A percentile compares a stretch with the other conserved stretches of the same genome.
phyloP scores from a whole-genome alignment of 2,113 vertebrate genomes.

The Barbus barbus region DNA sequence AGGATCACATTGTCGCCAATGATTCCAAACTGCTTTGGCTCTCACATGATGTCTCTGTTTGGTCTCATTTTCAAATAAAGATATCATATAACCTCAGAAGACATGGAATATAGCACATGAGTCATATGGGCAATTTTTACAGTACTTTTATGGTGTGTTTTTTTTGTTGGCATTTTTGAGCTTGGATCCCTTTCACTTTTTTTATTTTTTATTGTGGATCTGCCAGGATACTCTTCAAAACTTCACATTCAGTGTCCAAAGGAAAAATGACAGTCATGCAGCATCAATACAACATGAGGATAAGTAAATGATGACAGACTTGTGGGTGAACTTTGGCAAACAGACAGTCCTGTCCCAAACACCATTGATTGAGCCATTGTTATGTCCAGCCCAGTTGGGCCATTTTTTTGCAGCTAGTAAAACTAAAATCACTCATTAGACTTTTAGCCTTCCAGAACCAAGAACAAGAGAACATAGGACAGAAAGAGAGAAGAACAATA shows the following conservation, averaged over 20 bases:
- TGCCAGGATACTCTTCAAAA: not conserved
- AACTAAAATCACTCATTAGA: not conserved
- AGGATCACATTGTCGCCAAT: not conserved
- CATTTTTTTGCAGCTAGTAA: not conserved
- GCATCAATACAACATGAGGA: not conserved
- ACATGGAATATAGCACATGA: not conserved
- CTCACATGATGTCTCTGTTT: not conserved
- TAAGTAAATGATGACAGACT: not conserved
- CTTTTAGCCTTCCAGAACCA: not conserved
- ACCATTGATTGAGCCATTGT: not conserved
- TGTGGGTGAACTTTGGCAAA: not conserved
- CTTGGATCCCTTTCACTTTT: not conserved
- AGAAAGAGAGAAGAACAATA: conserved; percentile 32
- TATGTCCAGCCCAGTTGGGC: conserved; percentile 46
- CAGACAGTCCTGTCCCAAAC: not conserved
- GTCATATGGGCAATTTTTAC: not conserved
- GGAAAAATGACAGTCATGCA: not conserved
- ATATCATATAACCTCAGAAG: not conserved
- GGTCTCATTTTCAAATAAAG: not conserved
- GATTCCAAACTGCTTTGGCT: not conserved
- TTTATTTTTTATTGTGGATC: not conserved
- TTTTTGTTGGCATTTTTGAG: not conserved
- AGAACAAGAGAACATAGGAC: not conserved
- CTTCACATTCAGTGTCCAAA: not conserved
- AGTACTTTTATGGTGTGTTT: not conserved